These are phyloP conservation scores for Pharmacophagus antenor DNA, from an alignment of 2,888 invertebrate genomes.

Conservation along the genomic window DNA sequence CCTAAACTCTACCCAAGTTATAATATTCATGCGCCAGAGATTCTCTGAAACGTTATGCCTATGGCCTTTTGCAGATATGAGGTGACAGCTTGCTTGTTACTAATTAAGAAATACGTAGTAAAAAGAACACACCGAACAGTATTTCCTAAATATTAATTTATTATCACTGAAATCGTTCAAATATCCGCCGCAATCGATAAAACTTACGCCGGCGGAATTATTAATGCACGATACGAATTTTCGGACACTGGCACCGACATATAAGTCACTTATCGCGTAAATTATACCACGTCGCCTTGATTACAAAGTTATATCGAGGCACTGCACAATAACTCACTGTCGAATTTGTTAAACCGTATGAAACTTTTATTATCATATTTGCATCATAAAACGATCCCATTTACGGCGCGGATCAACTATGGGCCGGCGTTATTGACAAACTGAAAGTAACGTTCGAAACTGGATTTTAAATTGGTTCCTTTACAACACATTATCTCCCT, in stretches of 20 bases:
- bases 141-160: no score
- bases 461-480: constrained; percentile 23
- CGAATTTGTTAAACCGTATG: constrained; percentile 19
- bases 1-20: no score
- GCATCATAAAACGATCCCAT: constrained; percentile 25
- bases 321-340: constrained; percentile 24
- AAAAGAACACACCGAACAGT: no score
- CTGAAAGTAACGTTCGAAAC: constrained; percentile 11
- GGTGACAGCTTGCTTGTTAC: no score
- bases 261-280: background rate
- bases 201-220: no score
- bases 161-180: no score
- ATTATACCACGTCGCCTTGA: constrained; percentile 5
- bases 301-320: constrained; percentile 4
- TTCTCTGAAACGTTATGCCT: no score
- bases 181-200: no score
- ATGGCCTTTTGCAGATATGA: no score
- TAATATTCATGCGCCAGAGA: no score
- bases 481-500: constrained; percentile 4
- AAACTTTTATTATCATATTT: constrained; percentile 27
- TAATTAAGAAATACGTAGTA: no score
- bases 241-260: background rate
- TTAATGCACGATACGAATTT: background rate
- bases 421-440: constrained; percentile 13
- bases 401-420: constrained; percentile 16